Percentiles rank a stretch among this genome's conserved stretches.
These are phyloP conservation scores for Phoxinus dragarum DNA, from an alignment of 2,797 vertebrate genomes.

Conservation along the genomic window DNA sequence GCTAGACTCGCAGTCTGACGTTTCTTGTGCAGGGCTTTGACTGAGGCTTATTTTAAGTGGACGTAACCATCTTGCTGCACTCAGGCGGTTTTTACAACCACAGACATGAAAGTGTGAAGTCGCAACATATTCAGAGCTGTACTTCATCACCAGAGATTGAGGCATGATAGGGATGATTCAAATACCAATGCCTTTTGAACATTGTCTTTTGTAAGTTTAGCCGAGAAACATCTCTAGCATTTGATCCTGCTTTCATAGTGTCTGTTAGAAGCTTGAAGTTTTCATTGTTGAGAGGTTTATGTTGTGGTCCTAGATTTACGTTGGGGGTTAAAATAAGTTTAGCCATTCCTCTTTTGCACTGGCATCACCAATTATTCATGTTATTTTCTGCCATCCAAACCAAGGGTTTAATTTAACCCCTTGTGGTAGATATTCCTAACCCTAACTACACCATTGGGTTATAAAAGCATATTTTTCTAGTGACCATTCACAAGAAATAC, in stretches of 20 bases:
- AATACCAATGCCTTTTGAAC: conserved; percentile 3
- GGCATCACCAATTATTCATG: not conserved
- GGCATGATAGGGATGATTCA: conserved; percentile 27
- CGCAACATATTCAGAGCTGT: not conserved
- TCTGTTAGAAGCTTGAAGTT: not conserved
- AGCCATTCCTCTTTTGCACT: not conserved
- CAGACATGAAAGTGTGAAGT: not conserved
- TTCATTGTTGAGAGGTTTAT: not conserved
- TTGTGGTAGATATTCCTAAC: not conserved
- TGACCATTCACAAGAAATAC: not conserved
- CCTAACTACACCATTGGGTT: not conserved
- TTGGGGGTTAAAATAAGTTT: not conserved
- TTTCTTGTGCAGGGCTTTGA: conserved; percentile 58
- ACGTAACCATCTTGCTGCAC: conserved; percentile 38
- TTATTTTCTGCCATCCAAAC: not conserved
- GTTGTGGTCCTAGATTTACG: not conserved
- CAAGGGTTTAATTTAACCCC: not conserved
- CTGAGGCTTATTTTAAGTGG: conserved; percentile 70
- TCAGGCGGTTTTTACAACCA: conserved; percentile 25
- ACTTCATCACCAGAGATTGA: conserved; percentile 21
- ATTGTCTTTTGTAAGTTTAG: not conserved
- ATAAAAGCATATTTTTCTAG: not conserved
- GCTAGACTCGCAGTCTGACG: conserved; percentile 61
- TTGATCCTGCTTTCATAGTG: conserved; percentile 1
- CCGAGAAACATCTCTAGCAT: not conserved